These are phyloP conservation scores for Kuschelorhynchus macadamiae DNA, from an alignment of 2,888 invertebrate genomes.

Conservation along the genomic window DNA sequence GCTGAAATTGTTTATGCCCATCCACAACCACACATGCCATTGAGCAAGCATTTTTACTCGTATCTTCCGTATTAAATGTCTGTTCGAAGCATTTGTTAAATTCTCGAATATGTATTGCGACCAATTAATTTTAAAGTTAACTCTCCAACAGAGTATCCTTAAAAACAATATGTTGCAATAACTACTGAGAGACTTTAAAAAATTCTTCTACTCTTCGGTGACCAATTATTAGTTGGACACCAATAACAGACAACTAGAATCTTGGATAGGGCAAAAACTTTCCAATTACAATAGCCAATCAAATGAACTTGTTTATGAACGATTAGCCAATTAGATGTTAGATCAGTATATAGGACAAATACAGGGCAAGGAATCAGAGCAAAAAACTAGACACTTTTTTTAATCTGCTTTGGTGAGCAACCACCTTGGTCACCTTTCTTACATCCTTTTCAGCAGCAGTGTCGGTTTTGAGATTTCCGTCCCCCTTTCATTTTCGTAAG, in stretches of 20 bases:
- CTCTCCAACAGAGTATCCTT: no score
- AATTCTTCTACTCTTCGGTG: no score
- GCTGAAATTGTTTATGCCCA: no score
- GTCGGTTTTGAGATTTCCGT: constrained; percentile 64
- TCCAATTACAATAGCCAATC: not conserved
- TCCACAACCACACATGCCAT: no score
- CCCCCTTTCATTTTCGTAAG: constrained; percentile 58
- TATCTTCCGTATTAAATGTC: no score
- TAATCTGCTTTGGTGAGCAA: constrained; percentile 46
- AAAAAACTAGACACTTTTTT: constrained; percentile 39
- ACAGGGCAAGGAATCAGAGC: constrained; percentile 32
- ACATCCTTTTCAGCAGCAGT: constrained; percentile 62
- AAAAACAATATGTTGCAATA: no score
- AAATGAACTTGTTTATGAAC: no score
- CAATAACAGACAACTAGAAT: constrained; percentile 29
- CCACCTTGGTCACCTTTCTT: constrained; percentile 41
- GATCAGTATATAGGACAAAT: constrained; percentile 3
- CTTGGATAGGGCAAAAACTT: not conserved
- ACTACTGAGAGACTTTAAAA: no score
- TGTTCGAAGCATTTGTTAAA: no score
- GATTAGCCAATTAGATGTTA: constrained; percentile 18
- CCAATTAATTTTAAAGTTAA: no score
- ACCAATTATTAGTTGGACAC: constrained; percentile 35
- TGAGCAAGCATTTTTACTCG: no score
- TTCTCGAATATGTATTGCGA: no score